phyloP scores from a whole-genome alignment of 2,113 vertebrate genomes.

The Actenoides hombroni region DNA sequence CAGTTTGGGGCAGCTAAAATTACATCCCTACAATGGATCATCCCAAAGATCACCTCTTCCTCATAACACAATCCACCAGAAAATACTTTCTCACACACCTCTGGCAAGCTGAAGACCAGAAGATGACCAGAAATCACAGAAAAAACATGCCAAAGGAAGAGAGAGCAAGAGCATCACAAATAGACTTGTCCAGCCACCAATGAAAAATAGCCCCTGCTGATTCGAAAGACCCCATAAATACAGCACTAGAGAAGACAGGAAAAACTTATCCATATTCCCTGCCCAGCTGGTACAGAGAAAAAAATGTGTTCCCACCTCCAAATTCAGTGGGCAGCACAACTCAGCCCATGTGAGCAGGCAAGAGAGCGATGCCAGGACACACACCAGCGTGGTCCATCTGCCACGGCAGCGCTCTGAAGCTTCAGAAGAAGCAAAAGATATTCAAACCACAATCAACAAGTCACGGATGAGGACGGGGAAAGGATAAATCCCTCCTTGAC shows the following conservation, averaged over 20 bases:
- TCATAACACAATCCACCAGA: background rate
- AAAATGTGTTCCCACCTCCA: background rate
- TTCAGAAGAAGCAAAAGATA: background rate
- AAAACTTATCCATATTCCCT: background rate
- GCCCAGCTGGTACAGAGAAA: background rate
- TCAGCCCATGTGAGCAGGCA: background rate
- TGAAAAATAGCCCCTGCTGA: too few species aligned
- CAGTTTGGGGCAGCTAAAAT: background rate
- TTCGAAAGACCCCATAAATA: accelerated
- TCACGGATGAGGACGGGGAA: background rate
- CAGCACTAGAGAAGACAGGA: background rate
- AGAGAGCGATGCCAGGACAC: accelerated
- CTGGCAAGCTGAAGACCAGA: background rate
- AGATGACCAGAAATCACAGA: background rate
- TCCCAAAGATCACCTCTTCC: background rate
- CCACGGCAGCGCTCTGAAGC: background rate
- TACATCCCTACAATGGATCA: accelerated
- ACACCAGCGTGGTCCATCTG: accelerated
- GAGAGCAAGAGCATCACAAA: background rate
- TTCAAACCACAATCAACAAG: background rate
- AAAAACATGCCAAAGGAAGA: background rate
- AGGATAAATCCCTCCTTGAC: background rate
- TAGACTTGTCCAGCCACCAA: too few species aligned
- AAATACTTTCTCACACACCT: background rate
- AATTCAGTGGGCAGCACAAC: background rate